These are phyloP conservation scores for Eumerus sabulonum DNA, from an alignment of 2,888 invertebrate genomes.

Conservation along the genomic window DNA sequence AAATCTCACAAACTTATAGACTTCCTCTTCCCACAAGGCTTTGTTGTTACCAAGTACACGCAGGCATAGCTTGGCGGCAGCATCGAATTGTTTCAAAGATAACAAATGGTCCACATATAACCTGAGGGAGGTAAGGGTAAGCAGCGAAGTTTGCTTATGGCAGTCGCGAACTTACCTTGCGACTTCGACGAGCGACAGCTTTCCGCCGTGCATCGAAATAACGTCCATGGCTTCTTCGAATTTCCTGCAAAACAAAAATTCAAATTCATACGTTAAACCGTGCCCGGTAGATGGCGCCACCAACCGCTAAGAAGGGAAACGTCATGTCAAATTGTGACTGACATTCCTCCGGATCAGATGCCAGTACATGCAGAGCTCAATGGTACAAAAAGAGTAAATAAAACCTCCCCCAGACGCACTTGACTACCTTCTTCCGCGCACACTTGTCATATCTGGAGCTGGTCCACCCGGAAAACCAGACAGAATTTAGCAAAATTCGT, in stretches of 20 bases:
- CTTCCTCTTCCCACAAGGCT: conserved; percentile 93
- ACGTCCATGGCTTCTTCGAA: conserved; percentile 92
- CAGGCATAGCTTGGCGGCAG: conserved; percentile 92
- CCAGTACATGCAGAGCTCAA: conserved; percentile 30
- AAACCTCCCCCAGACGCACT: background rate
- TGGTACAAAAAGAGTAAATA: conserved; percentile 15
- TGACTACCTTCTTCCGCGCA: background rate
- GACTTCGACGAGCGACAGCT: conserved; percentile 74
- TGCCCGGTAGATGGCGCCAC: too few relatives aligned
- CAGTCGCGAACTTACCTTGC: conserved; percentile 73
- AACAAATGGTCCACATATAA: conserved; percentile 92
- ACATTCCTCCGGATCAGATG: background rate
- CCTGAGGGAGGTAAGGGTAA: conserved; percentile 67
- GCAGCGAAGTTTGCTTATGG: background rate
- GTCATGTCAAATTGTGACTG: background rate
- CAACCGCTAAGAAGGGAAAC: background rate
- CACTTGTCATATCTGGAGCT: background rate
- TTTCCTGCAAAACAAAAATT: conserved; percentile 80
- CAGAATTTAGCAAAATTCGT: conserved; percentile 40
- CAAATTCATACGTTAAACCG: too few relatives aligned
- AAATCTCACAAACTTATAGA: conserved; percentile 91
- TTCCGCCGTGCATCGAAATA: conserved; percentile 84
- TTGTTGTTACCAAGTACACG: conserved; percentile 91
- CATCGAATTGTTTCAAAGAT: conserved; percentile 84
- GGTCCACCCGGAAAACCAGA: background rate